Percentiles rank a stretch among this genome's conserved stretches.
Conservation (phyloP, 53 echinoderm and acorn worm species). For the Arbacia lixula region DNA sequence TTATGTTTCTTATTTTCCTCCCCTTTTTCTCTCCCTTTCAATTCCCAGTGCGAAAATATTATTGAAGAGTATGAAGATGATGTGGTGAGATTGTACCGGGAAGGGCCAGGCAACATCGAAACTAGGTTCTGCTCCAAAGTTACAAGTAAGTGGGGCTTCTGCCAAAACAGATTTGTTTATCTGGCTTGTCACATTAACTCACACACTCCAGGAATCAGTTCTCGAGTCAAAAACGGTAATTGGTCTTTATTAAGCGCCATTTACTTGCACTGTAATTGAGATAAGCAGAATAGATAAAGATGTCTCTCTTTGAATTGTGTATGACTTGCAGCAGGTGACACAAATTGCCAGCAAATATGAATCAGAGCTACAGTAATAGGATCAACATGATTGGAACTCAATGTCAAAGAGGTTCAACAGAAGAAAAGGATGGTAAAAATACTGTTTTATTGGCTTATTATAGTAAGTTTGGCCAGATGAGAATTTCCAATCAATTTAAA, state of each 20-base stretch:
- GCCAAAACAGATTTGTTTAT: neutral
- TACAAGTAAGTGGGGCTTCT: slow-evolving; percentile 66
- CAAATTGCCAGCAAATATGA: too few species aligned
- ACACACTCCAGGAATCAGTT: neutral
- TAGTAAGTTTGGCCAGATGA: too few species aligned
- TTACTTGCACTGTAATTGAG: slow-evolving; percentile 7
- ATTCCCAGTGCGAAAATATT: slow-evolving; percentile 78
- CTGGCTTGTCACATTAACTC: neutral
- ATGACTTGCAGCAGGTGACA: slow-evolving; percentile 24
- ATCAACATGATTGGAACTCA: too few species aligned
- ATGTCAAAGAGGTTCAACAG: too few species aligned
- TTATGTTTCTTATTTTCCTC: neutral
- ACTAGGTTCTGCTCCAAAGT: slow-evolving; percentile 64
- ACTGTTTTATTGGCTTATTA: too few species aligned
- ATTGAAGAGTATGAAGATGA: slow-evolving; percentile 89
- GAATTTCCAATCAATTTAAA: too few species aligned
- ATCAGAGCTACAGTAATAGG: too few species aligned
- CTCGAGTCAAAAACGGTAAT: slow-evolving; percentile 11
- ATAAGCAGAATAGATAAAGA: slow-evolving; percentile 26
- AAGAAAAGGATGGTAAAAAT: too few species aligned
- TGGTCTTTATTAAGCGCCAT: slow-evolving; percentile 14
- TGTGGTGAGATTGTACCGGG: slow-evolving; percentile 60
- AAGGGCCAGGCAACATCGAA: slow-evolving; percentile 55
- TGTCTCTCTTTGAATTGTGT: neutral
- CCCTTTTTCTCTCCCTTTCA: slow-evolving; percentile 17